phyloP scores from a whole-genome alignment of 2,797 vertebrate genomes.

The Mus spretus region DNA sequence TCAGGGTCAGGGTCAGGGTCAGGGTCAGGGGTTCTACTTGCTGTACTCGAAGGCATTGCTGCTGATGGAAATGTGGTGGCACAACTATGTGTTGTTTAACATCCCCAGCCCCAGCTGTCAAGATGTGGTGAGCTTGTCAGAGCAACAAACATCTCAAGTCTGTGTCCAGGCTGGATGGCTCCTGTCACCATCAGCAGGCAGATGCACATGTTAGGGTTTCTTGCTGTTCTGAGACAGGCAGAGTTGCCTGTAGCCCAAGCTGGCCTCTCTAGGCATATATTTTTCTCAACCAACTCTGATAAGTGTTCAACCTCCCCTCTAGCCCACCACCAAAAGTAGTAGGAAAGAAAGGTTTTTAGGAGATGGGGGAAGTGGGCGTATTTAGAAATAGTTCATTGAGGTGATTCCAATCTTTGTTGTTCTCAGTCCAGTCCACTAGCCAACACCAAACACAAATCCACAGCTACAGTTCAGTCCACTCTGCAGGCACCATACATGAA shows the following conservation, averaged over 20 bases:
- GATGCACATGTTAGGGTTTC: neutral
- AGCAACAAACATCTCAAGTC: neutral
- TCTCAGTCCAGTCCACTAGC: neutral
- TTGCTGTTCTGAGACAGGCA: neutral
- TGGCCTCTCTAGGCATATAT: neutral
- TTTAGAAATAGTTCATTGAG: neutral
- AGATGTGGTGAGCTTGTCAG: accelerated
- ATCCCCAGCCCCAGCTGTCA: neutral
- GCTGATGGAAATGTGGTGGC: neutral
- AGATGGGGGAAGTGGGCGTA: neutral
- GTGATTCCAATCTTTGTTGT: neutral
- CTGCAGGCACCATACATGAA: neutral
- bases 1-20: neutral
- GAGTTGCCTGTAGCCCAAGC: neutral
- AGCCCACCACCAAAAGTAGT: neutral
- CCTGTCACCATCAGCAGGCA: neutral
- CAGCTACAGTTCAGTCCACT: neutral
- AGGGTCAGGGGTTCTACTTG: neutral
- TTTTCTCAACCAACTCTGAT: neutral
- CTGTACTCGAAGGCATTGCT: neutral
- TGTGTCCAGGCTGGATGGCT: neutral
- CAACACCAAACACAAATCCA: neutral
- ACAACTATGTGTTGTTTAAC: neutral
- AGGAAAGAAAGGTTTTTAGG: neutral
- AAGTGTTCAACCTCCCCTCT: neutral